Evolutionary conservation across 2,797 vertebrate genomes (phyloP), one percentile per base, ranked within the genome.

Genomic region (Macroramphosus scolopax): DNA sequence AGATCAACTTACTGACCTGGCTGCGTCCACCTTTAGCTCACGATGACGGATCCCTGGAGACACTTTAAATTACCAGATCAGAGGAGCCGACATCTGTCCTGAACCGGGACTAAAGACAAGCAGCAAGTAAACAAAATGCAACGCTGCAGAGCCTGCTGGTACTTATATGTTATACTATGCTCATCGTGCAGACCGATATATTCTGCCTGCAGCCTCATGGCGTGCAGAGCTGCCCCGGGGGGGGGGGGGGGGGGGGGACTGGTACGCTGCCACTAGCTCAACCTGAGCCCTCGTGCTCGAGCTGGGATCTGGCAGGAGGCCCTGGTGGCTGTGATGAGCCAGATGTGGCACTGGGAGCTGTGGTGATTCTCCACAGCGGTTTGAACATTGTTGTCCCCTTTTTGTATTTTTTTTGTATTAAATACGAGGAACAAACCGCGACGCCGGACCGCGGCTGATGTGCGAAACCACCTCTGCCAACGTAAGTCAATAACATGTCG

Each of bases 261-360:
- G 51, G 41, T 79, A 11, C 13, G 47, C 53, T 54, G 69, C 73
- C 81, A 86, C 78, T 64, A 71, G 69, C 63, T 63, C 67, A 74
- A 78, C 84, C 78, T 81, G 78, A 77, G 68, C 73, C 77, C 61
- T 32, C 37, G 32, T 34, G 67, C 65, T 54, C n/a, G 51, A 66
- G 68, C 71, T 28, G 55, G 65, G 62, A 64, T 73, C 68, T 83
- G 83, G 80, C 73, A 14, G 59, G 52, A 53, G 56, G 52, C 62
- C n/a, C 69, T 54, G 73, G 56, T 80, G 73, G 61, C 36, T 48
- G 49, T 74, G 75, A 75, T 73, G 81, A 80, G 78, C 79, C 89
- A 89, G 88, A 89, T 89, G 87, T 77, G 85, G 63, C 82, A 67
- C 65, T 72, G 59, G 64, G 73, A 81, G 71, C 82, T 60, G 47